phyloP scores from a whole-genome alignment of 2,888 invertebrate species.

The Cephus pulcher region DNA sequence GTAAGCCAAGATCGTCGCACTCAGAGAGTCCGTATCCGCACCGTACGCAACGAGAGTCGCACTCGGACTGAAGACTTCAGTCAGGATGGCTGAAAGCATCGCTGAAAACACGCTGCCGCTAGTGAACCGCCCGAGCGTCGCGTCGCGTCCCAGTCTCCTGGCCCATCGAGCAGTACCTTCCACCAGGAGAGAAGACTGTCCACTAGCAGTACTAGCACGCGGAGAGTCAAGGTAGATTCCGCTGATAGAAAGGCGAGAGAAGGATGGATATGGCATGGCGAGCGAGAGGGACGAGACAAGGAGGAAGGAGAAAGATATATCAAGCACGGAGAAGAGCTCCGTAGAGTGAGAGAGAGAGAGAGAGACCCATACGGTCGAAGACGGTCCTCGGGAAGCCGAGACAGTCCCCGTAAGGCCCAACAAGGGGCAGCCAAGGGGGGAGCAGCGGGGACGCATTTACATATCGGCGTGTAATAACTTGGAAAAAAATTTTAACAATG shows the following conservation, averaged over 20 bases:
- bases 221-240: conserved; percentile 42
- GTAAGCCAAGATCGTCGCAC: not conserved
- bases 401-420: not conserved
- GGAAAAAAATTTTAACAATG: conserved; percentile 47
- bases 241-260: conserved; percentile 40
- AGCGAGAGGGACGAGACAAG: not conserved
- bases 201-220: conserved; percentile 38
- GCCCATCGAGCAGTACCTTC: not conserved
- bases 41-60: conserved; percentile 38
- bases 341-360: conserved; percentile 16
- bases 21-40: conserved; percentile 17
- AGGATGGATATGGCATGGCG: conserved; percentile 10
- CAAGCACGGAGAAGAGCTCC: conserved; percentile 1
- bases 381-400: conserved; percentile 25
- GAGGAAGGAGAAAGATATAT: conserved; percentile 12
- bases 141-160: conserved; percentile 3
- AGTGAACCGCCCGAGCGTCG: not conserved
- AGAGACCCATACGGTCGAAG: conserved; percentile 12
- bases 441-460: conserved; percentile 43
- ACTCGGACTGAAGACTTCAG: conserved; percentile 34
- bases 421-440: not conserved
- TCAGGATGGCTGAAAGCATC: not conserved
- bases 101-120: not conserved
- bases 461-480: conserved; percentile 45
- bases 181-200: conserved; percentile 40